Evolutionary conservation across 2,888 invertebrate genomes (phyloP).

Genomic region (Agrochola litura): DNA sequence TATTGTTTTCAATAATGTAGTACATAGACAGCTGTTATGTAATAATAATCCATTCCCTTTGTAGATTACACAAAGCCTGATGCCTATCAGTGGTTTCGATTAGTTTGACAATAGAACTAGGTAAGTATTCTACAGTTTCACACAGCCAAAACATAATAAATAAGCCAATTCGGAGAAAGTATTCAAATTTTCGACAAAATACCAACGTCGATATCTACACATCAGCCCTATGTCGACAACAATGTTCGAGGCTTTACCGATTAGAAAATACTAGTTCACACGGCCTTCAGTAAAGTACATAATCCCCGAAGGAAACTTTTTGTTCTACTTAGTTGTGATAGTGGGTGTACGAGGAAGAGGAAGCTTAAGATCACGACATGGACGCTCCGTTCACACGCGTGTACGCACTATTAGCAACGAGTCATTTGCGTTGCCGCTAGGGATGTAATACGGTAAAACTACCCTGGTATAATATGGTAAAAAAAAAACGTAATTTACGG

Average conservation of each 20-base stretch:
- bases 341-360: slow-evolving; percentile 75
- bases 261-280: slow-evolving; percentile 53
- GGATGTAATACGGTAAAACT: too few species aligned
- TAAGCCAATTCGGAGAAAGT: neutral
- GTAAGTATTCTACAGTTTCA: neutral
- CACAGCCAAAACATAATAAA: neutral
- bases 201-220: neutral
- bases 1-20: neutral
- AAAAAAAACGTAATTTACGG: too few species aligned
- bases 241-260: slow-evolving; percentile 14
- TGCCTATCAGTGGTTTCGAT: neutral
- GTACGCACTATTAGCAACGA: slow-evolving; percentile 77
- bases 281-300: slow-evolving; percentile 52
- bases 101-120: neutral
- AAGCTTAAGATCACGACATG: slow-evolving; percentile 77
- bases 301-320: slow-evolving; percentile 74
- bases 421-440: slow-evolving; percentile 68
- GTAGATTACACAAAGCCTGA: neutral
- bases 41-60: neutral
- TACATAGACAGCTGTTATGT: neutral
- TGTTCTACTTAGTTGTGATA: slow-evolving; percentile 60
- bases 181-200: neutral
- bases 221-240: neutral
- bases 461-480: too few species aligned
- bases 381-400: slow-evolving; percentile 74